These are phyloP conservation scores for Nemoura dubitans DNA, from an alignment of 2,888 invertebrate genomes.

Conservation along the genomic window DNA sequence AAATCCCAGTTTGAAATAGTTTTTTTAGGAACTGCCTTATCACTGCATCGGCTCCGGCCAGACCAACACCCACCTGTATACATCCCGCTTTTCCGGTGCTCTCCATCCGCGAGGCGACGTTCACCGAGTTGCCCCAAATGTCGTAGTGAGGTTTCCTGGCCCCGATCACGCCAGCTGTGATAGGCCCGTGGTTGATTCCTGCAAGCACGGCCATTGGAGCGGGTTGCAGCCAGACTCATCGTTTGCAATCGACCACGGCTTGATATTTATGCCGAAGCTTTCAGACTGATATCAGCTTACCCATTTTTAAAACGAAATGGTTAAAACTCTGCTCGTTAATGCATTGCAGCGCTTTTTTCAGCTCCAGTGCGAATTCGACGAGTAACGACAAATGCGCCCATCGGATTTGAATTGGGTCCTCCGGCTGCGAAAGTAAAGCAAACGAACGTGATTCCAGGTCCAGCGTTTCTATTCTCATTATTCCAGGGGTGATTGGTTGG, in stretches of 20 bases:
- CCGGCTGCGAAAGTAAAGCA: slow-evolving; percentile 64
- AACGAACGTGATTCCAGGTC: no score
- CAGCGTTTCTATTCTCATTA: no score
- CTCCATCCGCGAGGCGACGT: slow-evolving; percentile 97
- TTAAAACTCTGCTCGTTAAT: slow-evolving; percentile 96
- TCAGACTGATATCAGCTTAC: no score
- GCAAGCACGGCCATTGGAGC: slow-evolving; percentile 42
- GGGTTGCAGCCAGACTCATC: background rate
- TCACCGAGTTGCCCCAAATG: slow-evolving; percentile 97
- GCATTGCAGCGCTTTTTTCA: slow-evolving; percentile 88
- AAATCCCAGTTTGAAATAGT: no score
- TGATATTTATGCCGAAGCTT: no score
- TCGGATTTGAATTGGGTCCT: slow-evolving; percentile 75
- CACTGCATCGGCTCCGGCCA: no score
- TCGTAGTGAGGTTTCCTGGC: slow-evolving; percentile 95
- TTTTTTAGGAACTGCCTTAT: no score
- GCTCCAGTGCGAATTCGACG: slow-evolving; percentile 89
- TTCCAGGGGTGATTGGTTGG: no score
- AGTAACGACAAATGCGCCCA: slow-evolving; percentile 87
- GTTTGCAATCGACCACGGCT: background rate
- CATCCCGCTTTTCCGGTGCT: slow-evolving; percentile 95
- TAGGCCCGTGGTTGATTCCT: slow-evolving; percentile 94
- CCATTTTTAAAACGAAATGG: slow-evolving; percentile 92
- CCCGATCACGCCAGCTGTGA: slow-evolving; percentile 95
- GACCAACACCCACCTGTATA: slow-evolving; percentile 93